A percentile compares a stretch with the other conserved stretches of the same genome.
phyloP scores from a whole-genome alignment of 2,888 invertebrate genomes.

The Eremobia ochroleuca region DNA sequence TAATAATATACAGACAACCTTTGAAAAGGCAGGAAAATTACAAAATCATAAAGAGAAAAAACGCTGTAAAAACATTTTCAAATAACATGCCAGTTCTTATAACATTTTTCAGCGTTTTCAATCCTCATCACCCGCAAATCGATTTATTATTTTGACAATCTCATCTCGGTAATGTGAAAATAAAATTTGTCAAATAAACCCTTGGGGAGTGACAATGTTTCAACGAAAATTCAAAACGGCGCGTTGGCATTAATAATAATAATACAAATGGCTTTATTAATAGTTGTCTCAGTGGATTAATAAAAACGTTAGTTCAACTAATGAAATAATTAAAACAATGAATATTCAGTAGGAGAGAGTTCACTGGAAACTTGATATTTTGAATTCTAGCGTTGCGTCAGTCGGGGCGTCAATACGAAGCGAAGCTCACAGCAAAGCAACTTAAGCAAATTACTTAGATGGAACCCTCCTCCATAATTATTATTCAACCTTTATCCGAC shows the following conservation, averaged over 20 bases:
- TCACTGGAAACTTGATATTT: constrained; percentile 75
- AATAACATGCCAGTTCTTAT: constrained; percentile 19
- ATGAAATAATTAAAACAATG: constrained; percentile 72
- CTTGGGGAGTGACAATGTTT: constrained; percentile 44
- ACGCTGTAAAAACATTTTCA: neutral
- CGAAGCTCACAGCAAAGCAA: constrained; percentile 74
- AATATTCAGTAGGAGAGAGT: constrained; percentile 75
- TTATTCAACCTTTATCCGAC: constrained; percentile 87
- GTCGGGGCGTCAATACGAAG: constrained; percentile 59
- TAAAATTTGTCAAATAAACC: constrained; percentile 55
- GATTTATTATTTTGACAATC: constrained; percentile 58
- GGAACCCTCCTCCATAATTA: constrained; percentile 80
- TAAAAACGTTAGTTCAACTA: constrained; percentile 68
- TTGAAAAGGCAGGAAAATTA: neutral
- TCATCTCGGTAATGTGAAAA: constrained; percentile 50
- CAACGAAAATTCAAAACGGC: constrained; percentile 44
- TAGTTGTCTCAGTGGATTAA: constrained; percentile 63
- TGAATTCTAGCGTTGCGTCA: constrained; percentile 67
- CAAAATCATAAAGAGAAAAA: neutral
- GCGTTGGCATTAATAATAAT: constrained; percentile 43
- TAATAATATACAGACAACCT: neutral
- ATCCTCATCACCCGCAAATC: constrained; percentile 42
- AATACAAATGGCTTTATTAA: constrained; percentile 46
- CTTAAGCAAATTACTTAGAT: constrained; percentile 82
- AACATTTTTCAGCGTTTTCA: constrained; percentile 29